Evolutionary conservation across 1,140 invertebrate genomes (phyloP), one percentile per base, ranked within the genome.

Genomic region (Euglossa dilemma): DNA sequence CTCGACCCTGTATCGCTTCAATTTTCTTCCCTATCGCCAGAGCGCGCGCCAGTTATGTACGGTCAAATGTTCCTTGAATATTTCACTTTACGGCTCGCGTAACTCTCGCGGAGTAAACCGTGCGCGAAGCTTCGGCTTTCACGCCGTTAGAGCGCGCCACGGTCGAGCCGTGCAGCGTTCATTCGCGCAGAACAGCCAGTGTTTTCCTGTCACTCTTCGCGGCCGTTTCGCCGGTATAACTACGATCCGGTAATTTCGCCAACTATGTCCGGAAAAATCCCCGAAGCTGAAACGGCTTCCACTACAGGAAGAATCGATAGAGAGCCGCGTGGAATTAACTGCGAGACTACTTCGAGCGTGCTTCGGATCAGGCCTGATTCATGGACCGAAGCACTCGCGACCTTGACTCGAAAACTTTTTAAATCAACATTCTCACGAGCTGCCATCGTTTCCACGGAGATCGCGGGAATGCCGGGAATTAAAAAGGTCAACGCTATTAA

Each of bases 401-500:
- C 25, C 56, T 52, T 52, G 56, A 59, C 43, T 70, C 20, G n/a
- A 18, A 61, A 61, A 79, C 12, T 71, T 79, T 61, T 63, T 50
- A 7, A 63, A 73, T 64, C 50, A 74, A 80, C 50, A 28, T 43
- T 61, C 23, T n/a, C 18, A 54, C 16, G 9, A 7, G 8, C 18
- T 23, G 54, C 7, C 63, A 36, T 54, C 18, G 28, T 73, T 73
- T 57, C 20, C 28, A 72, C 25, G 28, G n/a, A 61, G 28, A 80
- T 63, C 56, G 59, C 6, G 45, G 18, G 28, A 25, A 72, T 28
- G 20, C 11, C 36, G 12, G 64, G 12, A 64, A 57, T 47, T 64
- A 18, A 50, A 56, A 63, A 45, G 18, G 50, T 74, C 59, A 18
- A 73, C 69, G 69, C 11, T 81, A n/a, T 76, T 52, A 76, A 43